Percentiles rank a stretch among this genome's conserved stretches.
Evolutionary conservation across 1,140 invertebrate genomes (phyloP).

Genomic region (Elymnias hypermnestra): DNA sequence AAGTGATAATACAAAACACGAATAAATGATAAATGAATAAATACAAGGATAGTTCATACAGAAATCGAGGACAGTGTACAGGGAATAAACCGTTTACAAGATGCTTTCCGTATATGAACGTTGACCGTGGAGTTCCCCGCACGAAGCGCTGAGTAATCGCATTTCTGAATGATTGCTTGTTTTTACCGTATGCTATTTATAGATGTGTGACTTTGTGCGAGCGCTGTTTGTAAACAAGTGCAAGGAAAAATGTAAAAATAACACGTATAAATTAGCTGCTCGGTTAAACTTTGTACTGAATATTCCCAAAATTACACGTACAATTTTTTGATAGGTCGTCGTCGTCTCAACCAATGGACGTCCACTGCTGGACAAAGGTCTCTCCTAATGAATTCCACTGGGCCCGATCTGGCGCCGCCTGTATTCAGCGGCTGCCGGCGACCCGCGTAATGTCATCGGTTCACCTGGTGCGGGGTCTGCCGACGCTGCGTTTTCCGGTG

Average conservation of each 20-base stretch:
- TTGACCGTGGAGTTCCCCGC: conserved; percentile 18
- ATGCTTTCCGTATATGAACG: conserved; percentile 7
- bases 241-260: conserved; percentile 18
- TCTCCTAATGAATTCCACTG: no score
- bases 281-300: not conserved
- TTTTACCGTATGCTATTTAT: conserved; percentile 22
- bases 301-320: not conserved
- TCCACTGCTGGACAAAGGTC: no score
- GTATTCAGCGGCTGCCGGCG: no score
- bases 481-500: no score
- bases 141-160: conserved; percentile 17
- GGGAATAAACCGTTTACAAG: conserved; percentile 2
- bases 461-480: no score
- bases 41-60: not conserved
- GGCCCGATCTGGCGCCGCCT: no score
- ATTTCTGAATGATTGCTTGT: conserved; percentile 24
- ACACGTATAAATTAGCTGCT: conserved; percentile 8
- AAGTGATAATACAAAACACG: no score
- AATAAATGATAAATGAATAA: no score
- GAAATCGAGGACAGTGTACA: not conserved
- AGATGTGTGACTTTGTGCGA: conserved; percentile 15
- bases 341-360: no score
- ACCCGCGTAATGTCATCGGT: no score
- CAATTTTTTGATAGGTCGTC: not conserved
- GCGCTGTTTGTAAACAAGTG: conserved; percentile 27